Percentiles rank a stretch among this genome's conserved stretches.
phyloP scores from a whole-genome alignment of 2,888 invertebrate species.

The Metellina segmentata region DNA sequence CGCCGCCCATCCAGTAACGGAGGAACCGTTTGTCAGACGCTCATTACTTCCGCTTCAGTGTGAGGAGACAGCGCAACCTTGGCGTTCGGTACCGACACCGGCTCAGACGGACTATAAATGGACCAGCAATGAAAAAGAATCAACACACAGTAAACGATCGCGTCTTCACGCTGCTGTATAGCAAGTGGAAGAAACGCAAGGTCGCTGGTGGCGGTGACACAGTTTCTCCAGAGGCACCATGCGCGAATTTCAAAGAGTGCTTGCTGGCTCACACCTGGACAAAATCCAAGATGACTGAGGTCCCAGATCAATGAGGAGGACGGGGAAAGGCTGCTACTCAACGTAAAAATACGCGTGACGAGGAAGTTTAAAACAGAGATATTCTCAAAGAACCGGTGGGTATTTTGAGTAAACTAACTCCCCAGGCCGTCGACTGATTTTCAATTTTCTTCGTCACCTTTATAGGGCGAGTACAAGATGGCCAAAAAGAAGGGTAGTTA shows the following conservation, averaged over 20 bases:
- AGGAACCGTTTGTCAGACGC: background rate
- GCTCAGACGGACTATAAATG: conserved; percentile 61
- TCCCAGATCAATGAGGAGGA: background rate
- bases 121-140: conserved; percentile 28
- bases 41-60: background rate
- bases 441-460: too few relatives aligned
- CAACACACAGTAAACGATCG: background rate
- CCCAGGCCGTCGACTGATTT: too few relatives aligned
- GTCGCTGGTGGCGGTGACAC: conserved; percentile 31
- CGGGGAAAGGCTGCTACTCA: background rate
- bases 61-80: conserved; percentile 22
- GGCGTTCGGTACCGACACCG: background rate
- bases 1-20: too few relatives aligned
- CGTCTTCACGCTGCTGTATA: background rate
- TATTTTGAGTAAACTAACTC: background rate
- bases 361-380: background rate
- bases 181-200: background rate
- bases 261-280: conserved; percentile 1
- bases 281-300: background rate
- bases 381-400: background rate
- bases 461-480: too few relatives aligned
- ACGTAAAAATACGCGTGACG: background rate
- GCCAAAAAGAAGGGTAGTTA: background rate
- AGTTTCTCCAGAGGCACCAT: background rate
- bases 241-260: background rate